These are phyloP conservation scores for Drosophila siamana DNA, from an alignment of 2,888 invertebrate species.

Conservation along the genomic window DNA sequence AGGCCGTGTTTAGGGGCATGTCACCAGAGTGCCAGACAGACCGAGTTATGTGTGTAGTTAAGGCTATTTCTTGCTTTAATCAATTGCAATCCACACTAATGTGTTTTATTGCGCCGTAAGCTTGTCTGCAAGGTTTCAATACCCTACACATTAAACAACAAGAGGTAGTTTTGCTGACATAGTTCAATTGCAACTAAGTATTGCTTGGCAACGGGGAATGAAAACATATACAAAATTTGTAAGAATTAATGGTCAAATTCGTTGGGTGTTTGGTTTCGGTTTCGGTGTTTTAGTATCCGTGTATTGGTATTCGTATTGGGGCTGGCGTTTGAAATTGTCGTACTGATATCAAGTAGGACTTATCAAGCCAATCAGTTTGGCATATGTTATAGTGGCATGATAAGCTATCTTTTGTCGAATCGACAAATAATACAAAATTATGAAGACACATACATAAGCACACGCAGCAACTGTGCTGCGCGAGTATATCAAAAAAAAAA, in stretches of 20 bases:
- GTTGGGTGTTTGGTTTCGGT: conserved; percentile 44
- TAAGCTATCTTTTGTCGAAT: conserved; percentile 72
- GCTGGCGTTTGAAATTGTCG: conserved; percentile 27
- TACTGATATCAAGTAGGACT: conserved; percentile 45
- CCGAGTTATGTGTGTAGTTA: conserved; percentile 44
- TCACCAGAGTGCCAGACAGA: conserved; percentile 35
- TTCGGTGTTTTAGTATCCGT: conserved; percentile 33
- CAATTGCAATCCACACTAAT: conserved; percentile 40
- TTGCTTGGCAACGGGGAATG: too few relatives aligned
- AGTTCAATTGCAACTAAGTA: too few relatives aligned
- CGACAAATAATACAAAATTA: conserved; percentile 67
- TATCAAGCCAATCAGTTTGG: conserved; percentile 76
- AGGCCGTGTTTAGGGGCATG: not conserved
- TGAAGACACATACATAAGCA: conserved; percentile 43
- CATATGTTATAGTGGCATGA: conserved; percentile 65
- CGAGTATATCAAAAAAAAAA: not conserved
- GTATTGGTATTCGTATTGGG: conserved; percentile 30
- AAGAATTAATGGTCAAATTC: too few relatives aligned
- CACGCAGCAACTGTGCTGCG: conserved; percentile 35
- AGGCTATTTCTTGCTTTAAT: conserved; percentile 48
- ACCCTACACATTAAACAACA: conserved; percentile 21
- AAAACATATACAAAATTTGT: too few relatives aligned
- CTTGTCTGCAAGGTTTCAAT: conserved; percentile 48
- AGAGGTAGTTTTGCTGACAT: not conserved
- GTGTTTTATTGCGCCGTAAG: conserved; percentile 52